These are phyloP conservation scores for Hanleya hanleyi DNA, from an alignment of 2,888 invertebrate genomes.

Conservation along the genomic window DNA sequence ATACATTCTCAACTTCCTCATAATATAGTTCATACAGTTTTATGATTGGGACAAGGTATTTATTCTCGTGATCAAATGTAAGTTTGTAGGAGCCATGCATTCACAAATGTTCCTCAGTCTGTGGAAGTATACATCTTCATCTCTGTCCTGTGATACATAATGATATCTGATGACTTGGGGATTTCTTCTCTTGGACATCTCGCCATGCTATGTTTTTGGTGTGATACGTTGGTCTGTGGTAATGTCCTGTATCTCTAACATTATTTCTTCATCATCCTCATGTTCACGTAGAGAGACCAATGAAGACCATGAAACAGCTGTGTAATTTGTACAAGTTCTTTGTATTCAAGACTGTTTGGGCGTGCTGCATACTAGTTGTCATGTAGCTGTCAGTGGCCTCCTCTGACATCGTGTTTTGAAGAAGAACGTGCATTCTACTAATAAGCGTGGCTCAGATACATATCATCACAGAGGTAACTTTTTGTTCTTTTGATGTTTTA, in stretches of 20 bases:
- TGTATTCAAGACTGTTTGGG: conserved; percentile 28
- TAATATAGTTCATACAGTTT: neutral
- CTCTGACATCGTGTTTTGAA: no score
- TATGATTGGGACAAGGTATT: neutral
- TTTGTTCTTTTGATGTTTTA: no score
- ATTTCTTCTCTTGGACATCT: neutral
- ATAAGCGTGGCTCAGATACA: no score
- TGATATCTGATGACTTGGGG: conserved; percentile 13
- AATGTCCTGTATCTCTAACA: neutral
- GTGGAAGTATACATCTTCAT: conserved; percentile 1
- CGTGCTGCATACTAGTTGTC: conserved; percentile 35
- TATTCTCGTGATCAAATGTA: no score
- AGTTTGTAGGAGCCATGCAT: neutral
- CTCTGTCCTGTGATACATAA: conserved; percentile 8
- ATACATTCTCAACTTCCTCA: neutral
- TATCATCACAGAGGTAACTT: no score
- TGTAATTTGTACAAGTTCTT: conserved; percentile 19
- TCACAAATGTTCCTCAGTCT: neutral
- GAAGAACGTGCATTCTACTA: no score
- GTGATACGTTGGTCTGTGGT: neutral
- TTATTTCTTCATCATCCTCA: neutral
- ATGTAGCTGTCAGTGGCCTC: no score
- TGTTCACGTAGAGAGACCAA: no score
- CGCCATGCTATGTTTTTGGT: neutral
- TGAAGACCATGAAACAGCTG: neutral